Conservation (phyloP, 2,888 invertebrate genomes). For the Lamellibrachia satsuma region DNA sequence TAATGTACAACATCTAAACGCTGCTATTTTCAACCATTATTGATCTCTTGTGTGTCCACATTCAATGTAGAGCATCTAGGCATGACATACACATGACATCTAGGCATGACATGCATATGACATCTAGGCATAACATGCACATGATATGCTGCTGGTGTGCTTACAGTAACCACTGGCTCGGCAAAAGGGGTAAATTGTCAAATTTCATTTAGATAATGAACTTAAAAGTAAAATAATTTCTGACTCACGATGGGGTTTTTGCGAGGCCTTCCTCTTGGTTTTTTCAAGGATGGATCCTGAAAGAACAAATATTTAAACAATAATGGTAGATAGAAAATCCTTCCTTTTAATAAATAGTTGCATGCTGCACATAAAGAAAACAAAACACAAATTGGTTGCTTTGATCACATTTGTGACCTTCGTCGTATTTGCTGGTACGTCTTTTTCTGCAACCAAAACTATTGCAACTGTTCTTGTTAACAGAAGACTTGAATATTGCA, state of each 20-base stretch:
- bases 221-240: not conserved
- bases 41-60: not conserved
- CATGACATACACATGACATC: too few relatives aligned
- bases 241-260: not conserved
- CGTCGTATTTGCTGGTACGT: too few relatives aligned
- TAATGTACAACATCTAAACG: not conserved
- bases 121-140: too few relatives aligned
- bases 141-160: too few relatives aligned
- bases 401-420: too few relatives aligned
- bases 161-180: too few relatives aligned
- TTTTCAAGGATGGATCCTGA: slow-evolving; percentile 6
- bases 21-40: not conserved
- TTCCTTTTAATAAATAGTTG: not conserved
- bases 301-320: not conserved
- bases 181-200: too few relatives aligned
- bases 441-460: too few relatives aligned
- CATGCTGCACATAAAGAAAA: not conserved
- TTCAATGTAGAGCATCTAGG: not conserved
- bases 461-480: too few relatives aligned
- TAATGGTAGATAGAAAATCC: not conserved
- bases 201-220: too few relatives aligned
- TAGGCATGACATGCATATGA: too few relatives aligned
- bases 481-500: too few relatives aligned
- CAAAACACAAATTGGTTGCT: not conserved
- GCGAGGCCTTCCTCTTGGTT: not conserved